Evolutionary conservation across 2,113 vertebrate genomes (phyloP).

Genomic region (Dasypus novemcinctus): DNA sequence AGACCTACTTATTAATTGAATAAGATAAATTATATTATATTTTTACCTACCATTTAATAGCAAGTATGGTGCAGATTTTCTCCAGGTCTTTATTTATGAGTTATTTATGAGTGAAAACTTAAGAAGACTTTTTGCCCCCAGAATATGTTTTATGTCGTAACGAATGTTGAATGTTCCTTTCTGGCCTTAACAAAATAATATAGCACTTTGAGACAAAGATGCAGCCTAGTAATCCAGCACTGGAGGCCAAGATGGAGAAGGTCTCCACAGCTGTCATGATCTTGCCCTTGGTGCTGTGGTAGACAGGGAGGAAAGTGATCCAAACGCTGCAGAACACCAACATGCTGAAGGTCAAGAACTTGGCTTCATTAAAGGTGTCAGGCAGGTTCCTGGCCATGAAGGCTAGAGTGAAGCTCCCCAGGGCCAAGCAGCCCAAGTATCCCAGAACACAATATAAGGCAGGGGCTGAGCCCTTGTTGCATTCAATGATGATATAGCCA

Average conservation of each 20-base stretch:
- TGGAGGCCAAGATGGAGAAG: slow-evolving; percentile 85
- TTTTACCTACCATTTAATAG: too few relatives aligned
- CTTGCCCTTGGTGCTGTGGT: slow-evolving; percentile 85
- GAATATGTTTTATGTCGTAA: too few relatives aligned
- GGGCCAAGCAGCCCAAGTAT: slow-evolving; percentile 77
- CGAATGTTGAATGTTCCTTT: too few relatives aligned
- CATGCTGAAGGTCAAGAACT: slow-evolving; percentile 85
- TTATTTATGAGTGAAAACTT: neutral
- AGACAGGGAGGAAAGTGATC: too few relatives aligned
- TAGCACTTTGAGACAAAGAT: slow-evolving; percentile 54
- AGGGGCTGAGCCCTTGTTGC: neutral
- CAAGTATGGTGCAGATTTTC: neutral
- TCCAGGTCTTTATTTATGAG: neutral
- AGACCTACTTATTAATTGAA: neutral
- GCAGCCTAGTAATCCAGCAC: slow-evolving; percentile 82
- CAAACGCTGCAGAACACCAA: too few relatives aligned
- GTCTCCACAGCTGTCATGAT: slow-evolving; percentile 83
- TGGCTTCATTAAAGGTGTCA: slow-evolving; percentile 80
- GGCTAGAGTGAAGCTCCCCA: slow-evolving; percentile 58
- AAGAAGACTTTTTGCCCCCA: neutral
- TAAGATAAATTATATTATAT: neutral
- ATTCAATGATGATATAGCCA: too few relatives aligned
- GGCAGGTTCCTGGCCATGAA: slow-evolving; percentile 85
- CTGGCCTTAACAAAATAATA: too few relatives aligned
- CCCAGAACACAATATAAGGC: slow-evolving; percentile 82